Conservation (phyloP, 2,888 invertebrate species). For the Corythucha ciliata region DNA sequence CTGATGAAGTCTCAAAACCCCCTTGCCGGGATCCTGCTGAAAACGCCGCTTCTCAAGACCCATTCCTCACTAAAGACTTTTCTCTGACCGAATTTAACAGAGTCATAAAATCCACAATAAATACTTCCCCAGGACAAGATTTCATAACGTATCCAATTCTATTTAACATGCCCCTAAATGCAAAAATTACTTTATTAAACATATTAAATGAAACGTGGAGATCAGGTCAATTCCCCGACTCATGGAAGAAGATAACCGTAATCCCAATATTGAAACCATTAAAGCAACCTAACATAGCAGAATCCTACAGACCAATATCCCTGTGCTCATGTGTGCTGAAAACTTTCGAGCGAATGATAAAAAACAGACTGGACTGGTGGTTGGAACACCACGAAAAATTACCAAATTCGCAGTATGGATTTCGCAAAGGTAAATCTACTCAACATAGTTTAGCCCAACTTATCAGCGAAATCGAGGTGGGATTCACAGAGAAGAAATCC, state of each 20-base stretch:
- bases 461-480: slow-evolving; percentile 6
- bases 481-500: slow-evolving; percentile 15
- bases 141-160: slow-evolving; percentile 21
- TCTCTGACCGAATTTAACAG: slow-evolving; percentile 6
- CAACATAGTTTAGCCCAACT: slow-evolving; percentile 12
- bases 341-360: slow-evolving; percentile 23
- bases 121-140: slow-evolving; percentile 23
- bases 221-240: neutral
- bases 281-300: slow-evolving; percentile 14
- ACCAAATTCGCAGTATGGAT: slow-evolving; percentile 21
- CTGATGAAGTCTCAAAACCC: neutral
- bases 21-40: neutral
- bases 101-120: neutral
- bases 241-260: slow-evolving; percentile 18
- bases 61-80: neutral
- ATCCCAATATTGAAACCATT: slow-evolving; percentile 20
- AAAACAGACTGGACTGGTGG: slow-evolving; percentile 21
- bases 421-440: slow-evolving; percentile 19
- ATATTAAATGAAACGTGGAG: slow-evolving; percentile 15
- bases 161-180: slow-evolving; percentile 11
- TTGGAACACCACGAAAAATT: slow-evolving; percentile 21
- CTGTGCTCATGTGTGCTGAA: slow-evolving; percentile 22
- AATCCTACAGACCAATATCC: slow-evolving; percentile 26
- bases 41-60: no score
- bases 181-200: slow-evolving; percentile 1